Evolutionary conservation across 2,113 vertebrate genomes (phyloP).

Genomic region (Irena cyanogastra): DNA sequence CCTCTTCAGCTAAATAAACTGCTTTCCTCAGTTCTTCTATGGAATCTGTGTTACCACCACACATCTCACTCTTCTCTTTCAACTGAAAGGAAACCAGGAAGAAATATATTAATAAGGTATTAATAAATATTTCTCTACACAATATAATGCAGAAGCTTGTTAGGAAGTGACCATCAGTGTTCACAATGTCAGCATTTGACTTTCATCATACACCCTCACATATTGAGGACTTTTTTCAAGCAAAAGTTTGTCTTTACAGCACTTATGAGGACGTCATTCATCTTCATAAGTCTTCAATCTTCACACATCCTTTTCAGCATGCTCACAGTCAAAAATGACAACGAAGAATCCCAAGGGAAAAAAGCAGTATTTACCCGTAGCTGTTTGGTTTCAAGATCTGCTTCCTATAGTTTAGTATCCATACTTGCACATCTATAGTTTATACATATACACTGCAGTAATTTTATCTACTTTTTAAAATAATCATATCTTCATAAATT

Average conservation of each 20-base stretch:
- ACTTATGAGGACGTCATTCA: background rate
- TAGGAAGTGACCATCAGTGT: background rate
- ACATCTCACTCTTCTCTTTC: constrained; percentile 84
- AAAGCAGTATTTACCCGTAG: background rate
- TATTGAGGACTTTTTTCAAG: background rate
- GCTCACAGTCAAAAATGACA: background rate
- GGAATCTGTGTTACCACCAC: constrained; percentile 83
- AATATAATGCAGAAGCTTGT: background rate
- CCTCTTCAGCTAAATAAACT: constrained; percentile 88
- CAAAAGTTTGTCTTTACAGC: background rate
- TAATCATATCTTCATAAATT: background rate
- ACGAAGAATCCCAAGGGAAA: background rate
- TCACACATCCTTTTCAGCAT: background rate
- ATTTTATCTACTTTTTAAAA: background rate
- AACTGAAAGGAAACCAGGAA: constrained; percentile 66
- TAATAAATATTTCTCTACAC: background rate
- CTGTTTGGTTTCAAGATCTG: background rate
- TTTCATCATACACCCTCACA: background rate
- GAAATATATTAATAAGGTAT: background rate
- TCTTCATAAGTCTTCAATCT: background rate
- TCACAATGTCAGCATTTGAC: background rate
- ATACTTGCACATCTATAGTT: background rate
- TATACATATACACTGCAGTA: background rate
- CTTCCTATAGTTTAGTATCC: background rate
- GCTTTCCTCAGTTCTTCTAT: constrained; percentile 86